Evolutionary conservation across 1,140 invertebrate species (phyloP).

Genomic region (Orius insidiosus): DNA sequence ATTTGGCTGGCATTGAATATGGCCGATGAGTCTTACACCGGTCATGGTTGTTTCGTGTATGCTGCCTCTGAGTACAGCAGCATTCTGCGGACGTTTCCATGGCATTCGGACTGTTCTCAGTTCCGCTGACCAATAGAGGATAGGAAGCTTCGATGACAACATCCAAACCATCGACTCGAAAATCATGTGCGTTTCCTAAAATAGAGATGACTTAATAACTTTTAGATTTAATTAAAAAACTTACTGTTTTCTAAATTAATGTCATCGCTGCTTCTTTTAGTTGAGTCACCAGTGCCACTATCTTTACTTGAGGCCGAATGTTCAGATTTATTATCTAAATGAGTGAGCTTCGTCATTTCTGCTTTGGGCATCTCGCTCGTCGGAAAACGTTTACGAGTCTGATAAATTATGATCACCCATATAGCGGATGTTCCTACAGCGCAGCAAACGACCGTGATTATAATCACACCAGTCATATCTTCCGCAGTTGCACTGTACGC

Average conservation of each 20-base stretch:
- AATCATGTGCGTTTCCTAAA: background rate
- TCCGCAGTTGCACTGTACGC: conserved; percentile 22
- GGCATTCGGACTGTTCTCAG: background rate
- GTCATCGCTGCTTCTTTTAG: conserved; percentile 36
- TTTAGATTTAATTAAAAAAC: too few relatives aligned
- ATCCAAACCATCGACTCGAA: background rate
- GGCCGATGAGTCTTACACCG: conserved; percentile 1
- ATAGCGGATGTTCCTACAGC: conserved; percentile 74
- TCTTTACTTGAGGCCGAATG: conserved; percentile 36
- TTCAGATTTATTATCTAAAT: conserved; percentile 27
- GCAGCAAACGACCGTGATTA: conserved; percentile 78
- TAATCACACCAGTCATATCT: conserved; percentile 64
- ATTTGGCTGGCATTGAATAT: conserved; percentile 7
- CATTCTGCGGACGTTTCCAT: background rate
- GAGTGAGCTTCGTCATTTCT: conserved; percentile 16
- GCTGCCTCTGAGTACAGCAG: background rate
- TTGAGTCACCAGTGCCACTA: conserved; percentile 39
- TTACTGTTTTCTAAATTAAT: conserved; percentile 22
- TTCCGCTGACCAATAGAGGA: conserved; percentile 2
- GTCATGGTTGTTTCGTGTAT: conserved; percentile 9
- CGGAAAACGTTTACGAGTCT: conserved; percentile 46
- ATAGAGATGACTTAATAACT: background rate
- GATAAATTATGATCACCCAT: conserved; percentile 85
- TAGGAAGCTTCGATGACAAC: background rate
- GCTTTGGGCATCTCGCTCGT: conserved; percentile 23